These are phyloP conservation scores for Pygoscelis adeliae DNA, from an alignment of 2,113 vertebrate species.

Conservation along the genomic window DNA sequence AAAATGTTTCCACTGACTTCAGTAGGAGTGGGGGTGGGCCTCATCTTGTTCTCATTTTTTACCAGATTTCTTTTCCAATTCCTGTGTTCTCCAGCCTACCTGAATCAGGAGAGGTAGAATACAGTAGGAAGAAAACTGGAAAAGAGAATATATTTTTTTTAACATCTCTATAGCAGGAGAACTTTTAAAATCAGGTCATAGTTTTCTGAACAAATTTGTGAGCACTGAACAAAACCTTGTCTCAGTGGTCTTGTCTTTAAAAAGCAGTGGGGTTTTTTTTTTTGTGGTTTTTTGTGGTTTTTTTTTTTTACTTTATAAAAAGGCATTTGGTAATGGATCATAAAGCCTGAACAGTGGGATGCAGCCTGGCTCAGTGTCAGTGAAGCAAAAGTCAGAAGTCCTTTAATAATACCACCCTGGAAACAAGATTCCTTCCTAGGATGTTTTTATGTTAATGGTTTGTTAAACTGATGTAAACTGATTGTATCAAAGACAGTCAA, in stretches of 20 bases:
- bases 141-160: not conserved
- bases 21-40: not conserved
- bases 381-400: not conserved
- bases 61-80: not conserved
- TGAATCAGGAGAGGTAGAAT: constrained; percentile 12
- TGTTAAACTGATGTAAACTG: not conserved
- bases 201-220: not conserved
- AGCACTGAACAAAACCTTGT: not conserved
- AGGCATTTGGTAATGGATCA: not conserved
- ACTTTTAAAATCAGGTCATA: not conserved
- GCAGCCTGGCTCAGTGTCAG: not conserved
- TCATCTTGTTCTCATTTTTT: not conserved
- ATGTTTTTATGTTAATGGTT: constrained; percentile 9
- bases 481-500: not conserved
- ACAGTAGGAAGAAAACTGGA: not conserved
- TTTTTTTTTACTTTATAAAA: not conserved
- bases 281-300: not conserved
- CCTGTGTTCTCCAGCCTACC: constrained; percentile 5
- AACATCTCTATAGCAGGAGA: not conserved
- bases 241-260: not conserved
- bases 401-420: not conserved
- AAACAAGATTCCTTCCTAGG: not conserved
- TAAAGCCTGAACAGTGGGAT: not conserved
- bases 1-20: not conserved
- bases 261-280: not conserved